Evolutionary conservation across 2,888 invertebrate species (phyloP).

Genomic region (Tholera decimalis): DNA sequence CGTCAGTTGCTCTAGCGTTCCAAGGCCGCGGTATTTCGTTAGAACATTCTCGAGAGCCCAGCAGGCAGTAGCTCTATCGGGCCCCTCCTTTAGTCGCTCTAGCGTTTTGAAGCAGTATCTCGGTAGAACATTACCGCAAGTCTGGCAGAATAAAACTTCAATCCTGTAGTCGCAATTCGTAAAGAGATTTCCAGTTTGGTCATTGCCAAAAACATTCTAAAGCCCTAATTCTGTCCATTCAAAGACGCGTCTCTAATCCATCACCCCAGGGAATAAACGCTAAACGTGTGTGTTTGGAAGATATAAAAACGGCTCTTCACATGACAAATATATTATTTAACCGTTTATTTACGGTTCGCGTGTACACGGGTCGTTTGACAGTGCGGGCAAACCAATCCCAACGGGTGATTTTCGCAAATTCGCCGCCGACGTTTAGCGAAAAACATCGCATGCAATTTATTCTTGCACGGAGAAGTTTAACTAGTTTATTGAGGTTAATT

Average conservation of each 20-base stretch:
- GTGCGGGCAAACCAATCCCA: constrained; percentile 46
- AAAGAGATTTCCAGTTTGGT: no score
- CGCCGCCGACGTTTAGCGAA: constrained; percentile 26
- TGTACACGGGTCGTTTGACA: constrained; percentile 49
- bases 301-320: constrained; percentile 34
- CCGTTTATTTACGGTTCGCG: constrained; percentile 62
- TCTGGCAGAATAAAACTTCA: no score
- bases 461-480: constrained; percentile 37
- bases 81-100: no score
- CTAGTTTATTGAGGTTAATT: constrained; percentile 28
- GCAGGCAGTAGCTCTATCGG: no score
- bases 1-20: no score
- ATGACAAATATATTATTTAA: constrained; percentile 39
- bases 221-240: neutral
- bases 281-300: constrained; percentile 25
- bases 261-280: constrained; percentile 21
- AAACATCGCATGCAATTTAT: constrained; percentile 49
- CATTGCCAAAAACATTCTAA: neutral
- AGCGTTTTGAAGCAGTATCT: no score
- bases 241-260: constrained; percentile 5
- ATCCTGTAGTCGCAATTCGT: no score
- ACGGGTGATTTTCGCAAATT: constrained; percentile 52
- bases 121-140: no score
- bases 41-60: no score
- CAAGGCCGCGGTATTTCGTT: no score